Evolutionary conservation across 1,140 invertebrate genomes (phyloP).

Genomic region (Anthonomus grandis): DNA sequence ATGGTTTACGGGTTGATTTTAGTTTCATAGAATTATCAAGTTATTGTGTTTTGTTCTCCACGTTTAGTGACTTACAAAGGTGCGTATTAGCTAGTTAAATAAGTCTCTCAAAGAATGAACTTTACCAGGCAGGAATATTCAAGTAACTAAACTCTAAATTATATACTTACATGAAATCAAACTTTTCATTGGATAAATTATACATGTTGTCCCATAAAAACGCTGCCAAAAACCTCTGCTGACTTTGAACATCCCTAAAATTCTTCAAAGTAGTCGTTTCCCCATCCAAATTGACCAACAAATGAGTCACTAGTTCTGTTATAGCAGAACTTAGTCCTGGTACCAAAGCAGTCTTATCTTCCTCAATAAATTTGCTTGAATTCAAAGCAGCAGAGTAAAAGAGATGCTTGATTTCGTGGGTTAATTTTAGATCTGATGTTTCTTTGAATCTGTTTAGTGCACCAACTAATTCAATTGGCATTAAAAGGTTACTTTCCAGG

Average conservation of each 20-base stretch:
- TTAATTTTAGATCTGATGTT: conserved; percentile 23
- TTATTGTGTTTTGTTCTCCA: no score
- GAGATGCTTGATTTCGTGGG: conserved; percentile 25
- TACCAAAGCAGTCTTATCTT: no score
- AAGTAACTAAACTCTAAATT: neutral
- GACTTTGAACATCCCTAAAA: conserved; percentile 32
- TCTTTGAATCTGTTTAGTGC: conserved; percentile 16
- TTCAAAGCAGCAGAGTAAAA: conserved; percentile 25
- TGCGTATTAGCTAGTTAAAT: no score
- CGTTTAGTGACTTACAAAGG: no score
- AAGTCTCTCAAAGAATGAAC: no score
- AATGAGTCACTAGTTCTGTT: conserved; percentile 1
- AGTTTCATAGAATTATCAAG: no score
- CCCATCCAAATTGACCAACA: conserved; percentile 25
- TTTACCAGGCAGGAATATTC: no score
- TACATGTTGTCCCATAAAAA: conserved; percentile 41
- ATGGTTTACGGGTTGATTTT: no score
- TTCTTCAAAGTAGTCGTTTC: conserved; percentile 30
- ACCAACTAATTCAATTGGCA: conserved; percentile 25
- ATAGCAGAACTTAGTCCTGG: no score
- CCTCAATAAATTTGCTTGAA: conserved; percentile 24
- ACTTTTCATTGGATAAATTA: conserved; percentile 32
- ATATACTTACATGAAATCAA: conserved; percentile 38
- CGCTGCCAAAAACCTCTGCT: conserved; percentile 32
- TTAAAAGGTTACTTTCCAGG: conserved; percentile 16